These are phyloP conservation scores for Macquaria australasica DNA, from an alignment of 2,113 vertebrate genomes.

Conservation along the genomic window DNA sequence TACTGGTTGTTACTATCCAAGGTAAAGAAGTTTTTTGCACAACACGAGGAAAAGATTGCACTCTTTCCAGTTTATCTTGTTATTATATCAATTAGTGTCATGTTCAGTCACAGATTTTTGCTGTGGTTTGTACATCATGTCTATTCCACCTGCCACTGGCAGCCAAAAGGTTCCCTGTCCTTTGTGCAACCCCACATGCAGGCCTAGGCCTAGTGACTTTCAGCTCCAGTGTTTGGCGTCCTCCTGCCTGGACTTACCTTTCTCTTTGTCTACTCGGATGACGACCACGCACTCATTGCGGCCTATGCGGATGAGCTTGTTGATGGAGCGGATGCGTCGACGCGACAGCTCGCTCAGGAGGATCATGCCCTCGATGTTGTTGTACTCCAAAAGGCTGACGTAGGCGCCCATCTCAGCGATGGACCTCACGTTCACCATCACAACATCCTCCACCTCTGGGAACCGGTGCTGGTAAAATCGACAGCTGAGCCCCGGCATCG, in stretches of 20 bases:
- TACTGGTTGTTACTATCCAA: not conserved
- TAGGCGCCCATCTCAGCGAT: conserved; percentile 99
- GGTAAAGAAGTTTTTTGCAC: not conserved
- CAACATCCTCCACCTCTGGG: conserved; percentile 98
- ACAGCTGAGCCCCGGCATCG: conserved; percentile 97
- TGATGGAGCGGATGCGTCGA: conserved; percentile 97
- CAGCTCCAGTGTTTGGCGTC: not conserved
- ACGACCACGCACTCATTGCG: conserved; percentile 98
- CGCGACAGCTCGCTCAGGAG: conserved; percentile 96
- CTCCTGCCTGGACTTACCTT: conserved; percentile 84
- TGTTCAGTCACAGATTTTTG: not conserved
- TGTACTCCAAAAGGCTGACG: conserved; percentile 97
- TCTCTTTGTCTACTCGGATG: conserved; percentile 98
- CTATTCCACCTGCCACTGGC: not conserved
- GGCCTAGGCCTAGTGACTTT: not conserved
- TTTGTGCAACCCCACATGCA: not conserved
- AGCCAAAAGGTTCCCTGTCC: not conserved
- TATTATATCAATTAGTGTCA: not conserved
- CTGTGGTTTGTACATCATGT: not conserved
- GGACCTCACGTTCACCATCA: conserved; percentile 98
- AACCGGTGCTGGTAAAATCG: conserved; percentile 99
- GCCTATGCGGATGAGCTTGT: conserved; percentile 98
- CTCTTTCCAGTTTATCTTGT: not conserved
- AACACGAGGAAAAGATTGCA: not conserved
- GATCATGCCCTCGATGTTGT: conserved; percentile 99